A percentile compares a stretch with the other conserved stretches of the same genome.
phyloP scores from a whole-genome alignment of 2,113 vertebrate genomes.

The Phasianus colchicus region DNA sequence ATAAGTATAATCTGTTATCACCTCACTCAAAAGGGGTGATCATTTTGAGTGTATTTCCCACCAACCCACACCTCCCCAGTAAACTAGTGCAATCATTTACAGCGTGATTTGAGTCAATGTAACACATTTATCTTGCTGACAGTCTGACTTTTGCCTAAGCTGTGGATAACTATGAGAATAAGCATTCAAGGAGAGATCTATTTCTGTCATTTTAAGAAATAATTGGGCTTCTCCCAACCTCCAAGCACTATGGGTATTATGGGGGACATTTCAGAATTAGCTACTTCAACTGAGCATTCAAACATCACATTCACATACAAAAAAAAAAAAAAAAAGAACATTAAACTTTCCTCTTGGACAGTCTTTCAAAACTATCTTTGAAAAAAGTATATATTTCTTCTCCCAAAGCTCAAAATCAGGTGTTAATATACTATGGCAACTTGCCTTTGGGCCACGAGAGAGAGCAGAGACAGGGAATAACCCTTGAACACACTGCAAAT shows the following conservation, averaged over 20 bases:
- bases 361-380: background rate
- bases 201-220: slow-evolving; percentile 35
- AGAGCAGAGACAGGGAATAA: background rate
- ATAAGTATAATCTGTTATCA: background rate
- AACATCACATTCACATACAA: background rate
- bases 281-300: background rate
- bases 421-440: background rate
- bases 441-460: background rate
- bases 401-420: background rate
- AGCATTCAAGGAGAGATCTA: background rate
- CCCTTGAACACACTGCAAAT: background rate
- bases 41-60: background rate
- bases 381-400: background rate
- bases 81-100: slow-evolving; percentile 11
- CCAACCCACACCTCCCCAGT: background rate
- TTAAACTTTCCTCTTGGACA: background rate
- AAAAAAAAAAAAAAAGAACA: background rate
- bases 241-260: background rate
- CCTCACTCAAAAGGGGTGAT: background rate
- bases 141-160: slow-evolving; percentile 45
- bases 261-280: background rate
- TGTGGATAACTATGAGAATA: slow-evolving; percentile 18
- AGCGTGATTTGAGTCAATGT: slow-evolving; percentile 42
- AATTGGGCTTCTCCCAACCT: slow-evolving; percentile 25
- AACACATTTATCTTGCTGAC: slow-evolving; percentile 1